Base-by-base conservation (phyloP, 2,888 invertebrate genomes). In the Trissonchulus latispiculum region DNA sequence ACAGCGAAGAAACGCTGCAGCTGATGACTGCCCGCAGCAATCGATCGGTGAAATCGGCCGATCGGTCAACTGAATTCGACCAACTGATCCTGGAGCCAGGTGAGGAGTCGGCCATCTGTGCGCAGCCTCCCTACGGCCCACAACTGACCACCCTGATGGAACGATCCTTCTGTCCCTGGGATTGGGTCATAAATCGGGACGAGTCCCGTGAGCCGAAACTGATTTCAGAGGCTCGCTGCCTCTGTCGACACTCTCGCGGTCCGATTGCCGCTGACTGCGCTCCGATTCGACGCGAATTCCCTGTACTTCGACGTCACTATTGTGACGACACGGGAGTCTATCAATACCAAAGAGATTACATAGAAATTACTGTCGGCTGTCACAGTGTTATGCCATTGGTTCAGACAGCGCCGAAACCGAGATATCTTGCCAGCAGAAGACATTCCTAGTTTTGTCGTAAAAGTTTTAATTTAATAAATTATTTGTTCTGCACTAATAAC, bases 131-230 rank as follows among this genome's bases (percentile, higher is more conserved):
- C 15, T 70, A 36, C n/a, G 69, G 23, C 3, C 68, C 28, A 23
- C 37, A 35, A 28, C 48, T 36, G 23, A 8, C 72, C 2, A 29
- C 3, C 15, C 31, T 70, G 15, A 72, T 72, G 72, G 72, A 72
- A 31, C 23, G 72, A 32, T 15, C 72, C 23, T 32, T 72, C n/a
- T 72, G 72, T 32, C 72, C 72, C 3, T 72, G 72, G 72, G 37
- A 68, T 8, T 78, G 37, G 77, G 77, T 78, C 70, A 75, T 79
- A 8, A 79, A 78, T 61, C 78, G 75, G 72, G 81, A 81, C 72
- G 80, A 80, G 36, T 75, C 76, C 15, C 77, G 81, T 0, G 80
- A 81, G 68, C 81, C 81, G 28, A 79, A 81, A 74, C 75, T 79
- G 28, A 74, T 81, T 28, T 77, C 79, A n/a, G 80, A 80, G 71